Evolutionary conservation across 1,140 invertebrate species (phyloP), one percentile per base, ranked within the genome.

Genomic region (Orius laevigatus): DNA sequence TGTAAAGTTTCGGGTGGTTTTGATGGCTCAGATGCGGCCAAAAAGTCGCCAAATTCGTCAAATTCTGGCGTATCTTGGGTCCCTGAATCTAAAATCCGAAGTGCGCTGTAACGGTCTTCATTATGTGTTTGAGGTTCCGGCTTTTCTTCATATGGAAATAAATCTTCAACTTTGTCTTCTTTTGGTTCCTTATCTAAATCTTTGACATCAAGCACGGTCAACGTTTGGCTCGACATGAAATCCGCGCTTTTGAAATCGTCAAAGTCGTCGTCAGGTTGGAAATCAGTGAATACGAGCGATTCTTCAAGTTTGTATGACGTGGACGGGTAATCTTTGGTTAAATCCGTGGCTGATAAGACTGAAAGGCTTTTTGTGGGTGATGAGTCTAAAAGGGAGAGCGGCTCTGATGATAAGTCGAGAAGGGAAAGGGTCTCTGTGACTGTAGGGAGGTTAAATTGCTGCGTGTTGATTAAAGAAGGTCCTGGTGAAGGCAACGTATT

Each of bases 11-110:
- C 5, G 12, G 14, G 12, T 15, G 16, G 19, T 43, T 19, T 25
- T 11, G 12, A 1, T 16, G 16, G 19, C 33, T 25, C 18, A 36
- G 67, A 61, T 3, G 69, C 68, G 15, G 66, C 67, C 40, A 73
- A 62, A 58, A 75, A 76, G 43, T 74, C 72, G 31, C 72, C 72
- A 63, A 74, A 75, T 51, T 75, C 73, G 52, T 74, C 72, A 52
- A 60, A 55, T n/a, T 47, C 43, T 51, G n/a, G 10, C 16, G n/a
- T 18, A 15, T 9, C 43, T 33, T 41, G 15, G 16, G 31, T 43
- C 42, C 35, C 6, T 12, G 20, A 3, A n/a, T 15, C 31, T 51
- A 69, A 58, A 53, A 59, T 59, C 58, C 67, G 63, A 40, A 70
- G 57, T 38, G 68, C 68, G 56, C 67, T 70, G 48, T 69, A 69